Percentiles rank a stretch among this genome's conserved stretches.
phyloP scores from a whole-genome alignment of 2,888 invertebrate species.

The Melikaiella ostensackeni region DNA sequence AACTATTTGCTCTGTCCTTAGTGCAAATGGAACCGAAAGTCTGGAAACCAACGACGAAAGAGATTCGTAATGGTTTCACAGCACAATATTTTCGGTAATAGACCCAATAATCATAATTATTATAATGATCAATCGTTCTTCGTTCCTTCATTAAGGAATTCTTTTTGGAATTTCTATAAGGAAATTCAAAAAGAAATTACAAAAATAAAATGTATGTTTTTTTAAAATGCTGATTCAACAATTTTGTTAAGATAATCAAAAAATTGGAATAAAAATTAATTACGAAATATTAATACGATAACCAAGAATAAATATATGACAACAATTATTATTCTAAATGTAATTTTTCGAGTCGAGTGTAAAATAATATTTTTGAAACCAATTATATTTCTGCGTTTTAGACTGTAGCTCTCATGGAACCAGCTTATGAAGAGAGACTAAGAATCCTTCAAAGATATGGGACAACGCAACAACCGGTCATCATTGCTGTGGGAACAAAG shows the following conservation, averaged over 20 bases:
- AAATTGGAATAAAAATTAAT: too few relatives aligned
- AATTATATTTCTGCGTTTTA: conserved; percentile 17
- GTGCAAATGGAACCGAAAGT: conserved; percentile 26
- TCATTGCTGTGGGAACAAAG: conserved; percentile 16
- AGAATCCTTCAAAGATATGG: neutral
- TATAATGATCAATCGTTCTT: neutral
- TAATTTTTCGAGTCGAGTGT: too few relatives aligned
- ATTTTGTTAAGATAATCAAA: too few relatives aligned
- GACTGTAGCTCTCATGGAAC: conserved; percentile 26
- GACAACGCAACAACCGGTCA: conserved; percentile 22
- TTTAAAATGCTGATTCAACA: too few relatives aligned
- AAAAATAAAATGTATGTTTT: too few relatives aligned
- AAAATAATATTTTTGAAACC: conserved; percentile 6
- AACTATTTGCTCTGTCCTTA: conserved; percentile 14
- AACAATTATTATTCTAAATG: too few relatives aligned
- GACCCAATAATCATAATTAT: neutral
- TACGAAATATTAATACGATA: too few relatives aligned
- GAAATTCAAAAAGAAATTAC: too few relatives aligned
- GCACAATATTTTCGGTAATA: conserved; percentile 25
- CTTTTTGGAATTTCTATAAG: too few relatives aligned
- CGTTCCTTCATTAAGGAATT: too few relatives aligned
- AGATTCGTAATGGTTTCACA: conserved; percentile 27
- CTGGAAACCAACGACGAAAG: conserved; percentile 29
- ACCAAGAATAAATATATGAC: too few relatives aligned
- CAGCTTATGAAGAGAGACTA: conserved; percentile 19